Evolutionary conservation across 1,140 invertebrate genomes (phyloP), one percentile per base, ranked within the genome.

Genomic region (Arion vulgaris): DNA sequence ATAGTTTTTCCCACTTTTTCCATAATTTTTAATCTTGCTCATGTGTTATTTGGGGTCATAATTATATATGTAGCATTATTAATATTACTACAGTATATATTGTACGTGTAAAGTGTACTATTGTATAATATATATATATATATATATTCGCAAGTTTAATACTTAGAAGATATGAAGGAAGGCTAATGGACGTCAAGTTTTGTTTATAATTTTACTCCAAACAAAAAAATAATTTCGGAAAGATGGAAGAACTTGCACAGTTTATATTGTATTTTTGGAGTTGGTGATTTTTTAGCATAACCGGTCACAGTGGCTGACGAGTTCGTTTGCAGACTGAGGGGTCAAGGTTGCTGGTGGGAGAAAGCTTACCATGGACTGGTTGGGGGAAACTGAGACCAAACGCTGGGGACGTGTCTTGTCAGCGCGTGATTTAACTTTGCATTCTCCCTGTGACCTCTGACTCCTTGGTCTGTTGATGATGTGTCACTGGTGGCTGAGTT

Each of bases 391-490:
- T 78, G 76, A 66, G 76, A 45, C 39, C 53, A 26, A 39, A 11
- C 39, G 76, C 76, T 68, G 36, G 28, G n/a, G 49, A 13, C 19
- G 53, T 76, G 38, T 39, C 76, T 66, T 68, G 76, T 78, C 76
- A 78, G 76, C 76, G 76, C 76, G 76, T 45, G 34, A 0, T 4
- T 38, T 38, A 11, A 19, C 15, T 15, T 15, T 57, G 53, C 53
- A 9, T 57, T 57, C 53, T n/a, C 26, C 19, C 7, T 57, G 53
- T 19, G 17, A n/a, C 53, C 53, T 57, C 17, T 57, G 17, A 57
- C 53, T 23, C 53, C 26, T 23, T 1, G 23, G 53, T 57, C 19
- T 57, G 53, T 23, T 57, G 53, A 23, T 57, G 53, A 49, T 49
- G n/a, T n/a, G n/a, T n/a, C n/a, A n/a, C n/a, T n/a, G n/a, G n/a